These are phyloP conservation scores for Acleris sparsana DNA, from an alignment of 2,888 invertebrate species.

Conservation along the genomic window DNA sequence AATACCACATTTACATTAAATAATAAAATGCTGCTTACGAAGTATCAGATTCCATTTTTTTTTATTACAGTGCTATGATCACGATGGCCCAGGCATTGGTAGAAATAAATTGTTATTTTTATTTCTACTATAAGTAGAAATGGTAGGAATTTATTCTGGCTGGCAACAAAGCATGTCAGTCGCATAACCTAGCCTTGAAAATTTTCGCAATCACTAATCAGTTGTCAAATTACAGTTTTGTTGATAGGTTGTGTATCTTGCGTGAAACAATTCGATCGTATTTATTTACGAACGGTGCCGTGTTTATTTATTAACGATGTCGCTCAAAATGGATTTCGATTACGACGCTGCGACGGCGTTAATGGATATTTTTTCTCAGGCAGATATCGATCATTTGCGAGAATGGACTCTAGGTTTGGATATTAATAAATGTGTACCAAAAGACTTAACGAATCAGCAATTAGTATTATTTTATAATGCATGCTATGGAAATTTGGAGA, in stretches of 20 bases:
- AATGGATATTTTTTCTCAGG: constrained; percentile 78
- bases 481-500: constrained; percentile 84
- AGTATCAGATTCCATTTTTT: constrained; percentile 46
- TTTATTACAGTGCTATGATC: constrained; percentile 21
- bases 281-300: constrained; percentile 53
- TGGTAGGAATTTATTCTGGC: constrained; percentile 12
- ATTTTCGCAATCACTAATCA: constrained; percentile 42
- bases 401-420: constrained; percentile 78
- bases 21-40: constrained; percentile 45
- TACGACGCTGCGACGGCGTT: constrained; percentile 68
- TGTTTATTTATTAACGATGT: constrained; percentile 54
- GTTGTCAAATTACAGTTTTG: constrained; percentile 64
- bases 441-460: constrained; percentile 83
- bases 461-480: constrained; percentile 86
- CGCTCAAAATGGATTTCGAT: constrained; percentile 72
- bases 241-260: constrained; percentile 49
- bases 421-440: constrained; percentile 76
- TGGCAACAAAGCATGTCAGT: constrained; percentile 25
- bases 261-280: constrained; percentile 48
- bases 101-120: neutral
- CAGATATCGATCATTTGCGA: constrained; percentile 71
- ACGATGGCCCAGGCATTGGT: constrained; percentile 6
- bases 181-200: constrained; percentile 25
- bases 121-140: constrained; percentile 15
- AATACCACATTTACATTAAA: neutral